phyloP scores from a whole-genome alignment of 2,113 vertebrate genomes.

The Diadophis punctatus region DNA sequence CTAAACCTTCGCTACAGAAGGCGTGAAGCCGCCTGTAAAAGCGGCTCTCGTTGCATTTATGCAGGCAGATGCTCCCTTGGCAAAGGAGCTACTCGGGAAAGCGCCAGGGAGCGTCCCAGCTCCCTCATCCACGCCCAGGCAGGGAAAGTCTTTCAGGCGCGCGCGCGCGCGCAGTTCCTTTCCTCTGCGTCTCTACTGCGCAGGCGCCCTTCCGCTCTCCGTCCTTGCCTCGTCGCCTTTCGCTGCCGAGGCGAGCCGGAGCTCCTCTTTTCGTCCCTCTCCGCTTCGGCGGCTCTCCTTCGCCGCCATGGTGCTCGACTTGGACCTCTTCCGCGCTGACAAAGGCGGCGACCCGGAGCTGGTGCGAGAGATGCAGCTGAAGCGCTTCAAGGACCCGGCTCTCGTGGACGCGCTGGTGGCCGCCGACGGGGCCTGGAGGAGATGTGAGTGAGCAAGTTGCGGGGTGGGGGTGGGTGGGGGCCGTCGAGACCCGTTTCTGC shows the following conservation, averaged over 20 bases:
- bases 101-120: background rate
- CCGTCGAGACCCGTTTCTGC: background rate
- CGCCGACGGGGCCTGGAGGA: conserved; percentile 87
- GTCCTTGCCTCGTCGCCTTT: fast-evolving
- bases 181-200: background rate
- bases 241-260: too few species aligned
- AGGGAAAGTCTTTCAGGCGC: too few species aligned
- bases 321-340: conserved; percentile 89
- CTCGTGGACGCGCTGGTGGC: conserved; percentile 87
- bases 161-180: background rate
- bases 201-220: background rate
- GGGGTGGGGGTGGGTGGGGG: too few species aligned
- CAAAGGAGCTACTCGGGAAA: fast-evolving
- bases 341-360: conserved; percentile 89
- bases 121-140: background rate
- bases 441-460: conserved; percentile 75
- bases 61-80: background rate
- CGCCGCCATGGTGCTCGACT: conserved; percentile 85
- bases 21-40: background rate
- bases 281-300: background rate
- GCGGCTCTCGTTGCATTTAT: background rate
- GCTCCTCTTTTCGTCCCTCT: background rate
- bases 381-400: conserved; percentile 89
- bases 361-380: conserved; percentile 82
- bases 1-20: background rate